Percentiles rank a stretch among this genome's conserved stretches.
These are phyloP conservation scores for Bujurquina vittata DNA, from an alignment of 2,113 vertebrate genomes.

Conservation along the genomic window DNA sequence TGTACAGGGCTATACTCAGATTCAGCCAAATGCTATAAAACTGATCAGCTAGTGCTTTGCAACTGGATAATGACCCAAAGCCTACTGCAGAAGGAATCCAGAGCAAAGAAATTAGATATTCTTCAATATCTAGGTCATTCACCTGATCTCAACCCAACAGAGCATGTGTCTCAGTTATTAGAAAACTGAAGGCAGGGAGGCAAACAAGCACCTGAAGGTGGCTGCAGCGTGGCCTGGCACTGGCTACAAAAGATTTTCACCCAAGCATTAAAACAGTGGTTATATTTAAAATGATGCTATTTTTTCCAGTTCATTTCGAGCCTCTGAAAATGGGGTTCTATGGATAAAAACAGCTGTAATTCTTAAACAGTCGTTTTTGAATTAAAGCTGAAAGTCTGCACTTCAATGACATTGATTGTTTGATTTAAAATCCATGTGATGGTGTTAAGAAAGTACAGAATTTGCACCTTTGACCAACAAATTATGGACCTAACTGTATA, in stretches of 20 bases:
- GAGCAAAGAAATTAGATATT: too few species aligned
- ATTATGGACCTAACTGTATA: neutral
- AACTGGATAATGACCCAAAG: too few species aligned
- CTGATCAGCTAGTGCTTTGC: neutral
- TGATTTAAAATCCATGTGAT: neutral
- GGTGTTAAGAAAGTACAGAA: neutral
- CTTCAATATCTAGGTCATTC: too few species aligned
- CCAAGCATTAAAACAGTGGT: neutral
- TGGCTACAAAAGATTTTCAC: neutral
- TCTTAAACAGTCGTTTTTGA: neutral
- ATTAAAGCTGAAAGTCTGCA: neutral
- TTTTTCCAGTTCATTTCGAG: neutral
- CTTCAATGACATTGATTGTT: neutral
- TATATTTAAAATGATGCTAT: neutral
- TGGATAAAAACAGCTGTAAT: neutral
- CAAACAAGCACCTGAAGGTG: fast-evolving
- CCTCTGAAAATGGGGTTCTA: neutral
- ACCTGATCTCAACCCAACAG: too few species aligned
- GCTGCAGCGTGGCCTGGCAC: fast-evolving
- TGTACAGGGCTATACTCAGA: neutral
- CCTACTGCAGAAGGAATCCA: too few species aligned
- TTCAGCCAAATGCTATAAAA: neutral
- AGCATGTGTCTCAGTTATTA: too few species aligned
- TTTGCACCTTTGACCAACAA: neutral
- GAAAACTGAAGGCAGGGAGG: too few species aligned